phyloP scores from a whole-genome alignment of 1,140 invertebrate species.

The Trichomalopsis sarcophagae region DNA sequence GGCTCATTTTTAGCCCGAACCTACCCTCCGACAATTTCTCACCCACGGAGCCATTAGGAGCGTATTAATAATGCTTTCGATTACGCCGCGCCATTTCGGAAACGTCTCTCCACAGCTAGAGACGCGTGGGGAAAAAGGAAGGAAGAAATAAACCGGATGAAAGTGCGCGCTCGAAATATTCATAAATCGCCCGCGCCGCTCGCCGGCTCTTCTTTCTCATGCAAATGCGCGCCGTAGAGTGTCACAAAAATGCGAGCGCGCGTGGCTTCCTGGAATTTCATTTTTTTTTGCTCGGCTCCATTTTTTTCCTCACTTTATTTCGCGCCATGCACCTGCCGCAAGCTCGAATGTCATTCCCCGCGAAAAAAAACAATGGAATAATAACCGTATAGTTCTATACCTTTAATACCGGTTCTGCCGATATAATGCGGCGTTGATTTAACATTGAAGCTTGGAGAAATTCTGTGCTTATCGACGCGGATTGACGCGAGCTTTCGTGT shows the following conservation, averaged over 20 bases:
- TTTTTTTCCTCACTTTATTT: background rate
- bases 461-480: too few species aligned
- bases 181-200: background rate
- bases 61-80: background rate
- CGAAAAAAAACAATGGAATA: background rate
- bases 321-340: background rate
- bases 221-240: background rate
- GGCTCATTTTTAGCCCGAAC: background rate
- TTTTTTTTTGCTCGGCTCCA: background rate
- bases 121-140: background rate
- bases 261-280: constrained; percentile 11
- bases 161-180: background rate
- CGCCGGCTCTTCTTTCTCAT: background rate
- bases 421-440: too few species aligned
- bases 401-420: too few species aligned
- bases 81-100: background rate
- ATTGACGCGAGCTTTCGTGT: too few species aligned
- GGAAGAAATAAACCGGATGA: background rate
- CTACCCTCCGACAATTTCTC: background rate
- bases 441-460: too few species aligned
- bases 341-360: background rate
- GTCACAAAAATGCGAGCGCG: background rate
- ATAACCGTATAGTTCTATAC: background rate
- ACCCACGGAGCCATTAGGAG: background rate
- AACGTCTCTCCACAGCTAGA: background rate